phyloP scores from a whole-genome alignment of 2,888 invertebrate species.

The Zeuzera pyrina region DNA sequence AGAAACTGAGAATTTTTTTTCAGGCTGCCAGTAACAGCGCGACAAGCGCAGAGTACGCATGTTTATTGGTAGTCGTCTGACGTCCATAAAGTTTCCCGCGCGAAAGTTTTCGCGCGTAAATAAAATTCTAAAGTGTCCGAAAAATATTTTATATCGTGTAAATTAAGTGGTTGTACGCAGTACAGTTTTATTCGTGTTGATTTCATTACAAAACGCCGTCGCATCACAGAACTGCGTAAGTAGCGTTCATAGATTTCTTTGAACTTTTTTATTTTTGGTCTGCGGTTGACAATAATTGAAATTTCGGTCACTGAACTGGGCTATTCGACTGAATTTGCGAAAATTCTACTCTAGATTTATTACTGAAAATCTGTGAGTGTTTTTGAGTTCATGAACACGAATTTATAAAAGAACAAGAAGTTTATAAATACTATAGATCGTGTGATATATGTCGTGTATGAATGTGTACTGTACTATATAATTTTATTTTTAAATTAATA shows the following conservation, averaged over 20 bases:
- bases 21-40: constrained; percentile 41
- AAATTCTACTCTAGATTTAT: no score
- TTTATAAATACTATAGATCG: no score
- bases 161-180: constrained; percentile 26
- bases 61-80: constrained; percentile 19
- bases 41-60: constrained; percentile 31
- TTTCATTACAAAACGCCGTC: constrained; percentile 18
- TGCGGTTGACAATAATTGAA: constrained; percentile 15
- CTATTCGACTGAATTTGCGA: no score
- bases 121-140: constrained; percentile 7
- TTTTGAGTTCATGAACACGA: no score
- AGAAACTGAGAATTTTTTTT: constrained; percentile 30
- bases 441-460: no score
- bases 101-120: constrained; percentile 27
- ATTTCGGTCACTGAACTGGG: constrained; percentile 15
- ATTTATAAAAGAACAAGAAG: no score
- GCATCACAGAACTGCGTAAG: constrained; percentile 24
- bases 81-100: constrained; percentile 40
- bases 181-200: constrained; percentile 24
- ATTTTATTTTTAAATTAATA: no score
- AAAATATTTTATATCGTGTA: constrained; percentile 23
- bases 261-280: constrained; percentile 18
- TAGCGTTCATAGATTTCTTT: constrained; percentile 17
- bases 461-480: no score
- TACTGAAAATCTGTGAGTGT: no score